These are phyloP conservation scores for Lasiurus cinereus DNA, from an alignment of 2,113 vertebrate genomes.

Conservation along the genomic window DNA sequence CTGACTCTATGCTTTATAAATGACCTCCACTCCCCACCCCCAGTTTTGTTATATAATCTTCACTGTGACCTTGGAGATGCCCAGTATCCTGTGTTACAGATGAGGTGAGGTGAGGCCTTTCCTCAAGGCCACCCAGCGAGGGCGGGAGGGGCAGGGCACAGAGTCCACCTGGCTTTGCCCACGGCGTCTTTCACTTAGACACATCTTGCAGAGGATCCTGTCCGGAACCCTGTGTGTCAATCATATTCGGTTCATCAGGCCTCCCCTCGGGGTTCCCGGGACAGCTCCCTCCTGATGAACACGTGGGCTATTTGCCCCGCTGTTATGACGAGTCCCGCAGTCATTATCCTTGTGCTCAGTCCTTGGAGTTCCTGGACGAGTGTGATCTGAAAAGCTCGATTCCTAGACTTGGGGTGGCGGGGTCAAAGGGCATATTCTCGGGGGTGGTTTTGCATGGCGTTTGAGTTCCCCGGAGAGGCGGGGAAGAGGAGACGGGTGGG, in stretches of 20 bases:
- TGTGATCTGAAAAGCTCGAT: neutral
- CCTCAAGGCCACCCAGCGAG: neutral
- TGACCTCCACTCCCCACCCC: neutral
- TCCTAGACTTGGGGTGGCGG: neutral
- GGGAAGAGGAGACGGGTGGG: neutral
- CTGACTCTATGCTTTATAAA: neutral
- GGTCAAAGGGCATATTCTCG: neutral
- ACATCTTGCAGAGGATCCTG: neutral
- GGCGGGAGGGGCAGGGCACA: neutral
- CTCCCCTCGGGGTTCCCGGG: neutral
- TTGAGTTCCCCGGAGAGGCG: neutral
- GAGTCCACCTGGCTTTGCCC: neutral
- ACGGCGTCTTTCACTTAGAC: neutral
- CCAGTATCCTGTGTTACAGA: neutral
- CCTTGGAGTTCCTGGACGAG: rapidly evolving
- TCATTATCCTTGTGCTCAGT: neutral
- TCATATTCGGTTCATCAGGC: neutral
- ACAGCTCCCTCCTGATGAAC: neutral
- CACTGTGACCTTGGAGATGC: neutral
- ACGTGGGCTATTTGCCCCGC: no score
- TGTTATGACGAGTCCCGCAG: neutral
- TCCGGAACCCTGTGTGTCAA: rapidly evolving
- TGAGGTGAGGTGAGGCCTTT: neutral
- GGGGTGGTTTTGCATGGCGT: neutral
- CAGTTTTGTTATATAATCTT: neutral